Percentiles rank a stretch among this genome's conserved stretches.
phyloP scores from a whole-genome alignment of 2,888 invertebrate genomes.

The Aleiodes leptofemur region DNA sequence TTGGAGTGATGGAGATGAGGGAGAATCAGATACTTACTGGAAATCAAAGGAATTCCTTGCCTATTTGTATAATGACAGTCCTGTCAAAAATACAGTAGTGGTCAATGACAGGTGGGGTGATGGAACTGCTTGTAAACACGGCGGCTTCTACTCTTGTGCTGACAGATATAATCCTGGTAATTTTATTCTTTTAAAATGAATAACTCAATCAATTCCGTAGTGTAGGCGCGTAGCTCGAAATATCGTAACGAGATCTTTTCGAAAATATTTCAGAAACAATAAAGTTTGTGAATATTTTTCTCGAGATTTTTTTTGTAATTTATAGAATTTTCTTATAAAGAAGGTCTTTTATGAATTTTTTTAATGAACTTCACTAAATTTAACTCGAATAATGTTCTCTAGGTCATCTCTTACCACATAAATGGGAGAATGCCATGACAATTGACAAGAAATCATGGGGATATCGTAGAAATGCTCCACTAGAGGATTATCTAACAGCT shows the following conservation, averaged over 20 bases:
- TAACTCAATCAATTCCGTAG: not conserved
- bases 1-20: conserved; percentile 98
- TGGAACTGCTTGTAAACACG: conserved; percentile 88
- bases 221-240: no score
- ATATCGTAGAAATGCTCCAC: conserved; percentile 83
- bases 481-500: conserved; percentile 82
- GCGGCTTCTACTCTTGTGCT: conserved; percentile 90
- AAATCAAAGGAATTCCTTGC: conserved; percentile 88
- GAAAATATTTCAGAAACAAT: no score
- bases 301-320: no score
- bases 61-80: conserved; percentile 96
- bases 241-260: no score
- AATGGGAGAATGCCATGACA: conserved; percentile 98
- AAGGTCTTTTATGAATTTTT: no score
- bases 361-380: not conserved
- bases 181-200: conserved; percentile 15
- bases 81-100: conserved; percentile 90
- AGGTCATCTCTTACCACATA: conserved; percentile 83
- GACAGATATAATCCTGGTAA: conserved; percentile 90
- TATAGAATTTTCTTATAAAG: no score
- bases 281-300: no score
- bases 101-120: conserved; percentile 97
- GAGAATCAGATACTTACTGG: conserved; percentile 90
- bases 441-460: conserved; percentile 93
- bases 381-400: conserved; percentile 39